Percentiles rank a stretch among this genome's conserved stretches.
Conservation (phyloP, 2,888 invertebrate species). For the Zygaena filipendulae region DNA sequence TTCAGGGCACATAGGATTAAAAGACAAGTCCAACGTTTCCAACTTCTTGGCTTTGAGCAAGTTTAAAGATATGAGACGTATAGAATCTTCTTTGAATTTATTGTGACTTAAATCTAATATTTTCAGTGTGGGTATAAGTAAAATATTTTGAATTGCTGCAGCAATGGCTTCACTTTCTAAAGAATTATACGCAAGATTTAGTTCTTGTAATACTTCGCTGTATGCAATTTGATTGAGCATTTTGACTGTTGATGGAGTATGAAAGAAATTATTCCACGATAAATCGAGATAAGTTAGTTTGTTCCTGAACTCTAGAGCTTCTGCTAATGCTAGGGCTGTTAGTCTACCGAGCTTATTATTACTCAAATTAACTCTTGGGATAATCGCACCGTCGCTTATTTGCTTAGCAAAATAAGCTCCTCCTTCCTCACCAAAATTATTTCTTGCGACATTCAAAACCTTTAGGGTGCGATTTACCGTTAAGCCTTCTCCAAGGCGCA, state of each 20-base stretch:
- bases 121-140: constrained; percentile 21
- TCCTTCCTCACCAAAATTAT: constrained; percentile 28
- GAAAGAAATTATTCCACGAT: constrained; percentile 27
- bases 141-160: constrained; percentile 19
- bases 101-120: constrained; percentile 28
- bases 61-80: constrained; percentile 18
- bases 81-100: constrained; percentile 21
- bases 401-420: constrained; percentile 22
- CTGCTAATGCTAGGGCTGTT: constrained; percentile 22
- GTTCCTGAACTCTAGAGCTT: constrained; percentile 23
- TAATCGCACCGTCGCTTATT: constrained; percentile 17
- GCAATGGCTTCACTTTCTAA: constrained; percentile 24
- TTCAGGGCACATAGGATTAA: constrained; percentile 24
- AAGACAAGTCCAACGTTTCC: constrained; percentile 27
- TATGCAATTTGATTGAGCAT: constrained; percentile 22
- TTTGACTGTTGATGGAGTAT: constrained; percentile 19
- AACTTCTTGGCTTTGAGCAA: constrained; percentile 24
- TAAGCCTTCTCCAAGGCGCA: constrained; percentile 21
- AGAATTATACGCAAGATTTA: constrained; percentile 28
- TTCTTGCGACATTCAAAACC: constrained; percentile 23
- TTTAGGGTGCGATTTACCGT: constrained; percentile 20
- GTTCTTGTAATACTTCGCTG: constrained; percentile 21
- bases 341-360: constrained; percentile 23
- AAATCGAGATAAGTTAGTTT: constrained; percentile 26
- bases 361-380: constrained; percentile 23